phyloP scores from a whole-genome alignment of 2,888 invertebrate species.

The Euplagia quadripunctaria region DNA sequence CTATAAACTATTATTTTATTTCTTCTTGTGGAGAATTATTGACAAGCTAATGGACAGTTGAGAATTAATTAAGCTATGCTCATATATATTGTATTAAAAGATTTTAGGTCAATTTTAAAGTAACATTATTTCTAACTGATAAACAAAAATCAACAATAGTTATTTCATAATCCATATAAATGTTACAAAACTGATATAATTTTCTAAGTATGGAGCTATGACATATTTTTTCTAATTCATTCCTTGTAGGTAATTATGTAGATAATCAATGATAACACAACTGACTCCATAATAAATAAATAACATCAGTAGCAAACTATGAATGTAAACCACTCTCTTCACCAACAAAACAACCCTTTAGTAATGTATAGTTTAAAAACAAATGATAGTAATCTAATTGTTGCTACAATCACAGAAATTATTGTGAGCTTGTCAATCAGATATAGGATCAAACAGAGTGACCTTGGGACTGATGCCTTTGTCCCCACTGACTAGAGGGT shows the following conservation, averaged over 20 bases:
- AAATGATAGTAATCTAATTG: constrained; percentile 84
- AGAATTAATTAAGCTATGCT: neutral
- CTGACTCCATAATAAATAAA: constrained; percentile 84
- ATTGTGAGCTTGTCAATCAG: constrained; percentile 84
- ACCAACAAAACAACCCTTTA: constrained; percentile 81
- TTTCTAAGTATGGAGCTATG: constrained; percentile 57
- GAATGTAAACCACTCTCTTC: constrained; percentile 75
- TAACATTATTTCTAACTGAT: constrained; percentile 54
- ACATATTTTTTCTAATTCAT: constrained; percentile 62
- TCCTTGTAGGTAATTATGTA: constrained; percentile 64
- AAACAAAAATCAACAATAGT: constrained; percentile 65
- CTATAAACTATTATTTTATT: neutral
- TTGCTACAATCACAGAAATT: constrained; percentile 87
- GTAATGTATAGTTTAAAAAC: constrained; percentile 75
- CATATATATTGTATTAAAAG: constrained; percentile 36
- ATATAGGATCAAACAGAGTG: constrained; percentile 84
- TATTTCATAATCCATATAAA: constrained; percentile 50
- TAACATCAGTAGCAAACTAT: constrained; percentile 83
- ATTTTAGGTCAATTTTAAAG: constrained; percentile 44
- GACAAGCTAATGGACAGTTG: neutral
- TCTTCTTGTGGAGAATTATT: neutral
- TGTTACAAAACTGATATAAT: constrained; percentile 56
- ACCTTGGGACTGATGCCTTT: constrained; percentile 85
- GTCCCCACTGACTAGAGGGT: constrained; percentile 87
- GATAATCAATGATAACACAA: constrained; percentile 83